Evolutionary conservation across 2,113 vertebrate species (phyloP).

Genomic region (Lutjanus erythropterus): DNA sequence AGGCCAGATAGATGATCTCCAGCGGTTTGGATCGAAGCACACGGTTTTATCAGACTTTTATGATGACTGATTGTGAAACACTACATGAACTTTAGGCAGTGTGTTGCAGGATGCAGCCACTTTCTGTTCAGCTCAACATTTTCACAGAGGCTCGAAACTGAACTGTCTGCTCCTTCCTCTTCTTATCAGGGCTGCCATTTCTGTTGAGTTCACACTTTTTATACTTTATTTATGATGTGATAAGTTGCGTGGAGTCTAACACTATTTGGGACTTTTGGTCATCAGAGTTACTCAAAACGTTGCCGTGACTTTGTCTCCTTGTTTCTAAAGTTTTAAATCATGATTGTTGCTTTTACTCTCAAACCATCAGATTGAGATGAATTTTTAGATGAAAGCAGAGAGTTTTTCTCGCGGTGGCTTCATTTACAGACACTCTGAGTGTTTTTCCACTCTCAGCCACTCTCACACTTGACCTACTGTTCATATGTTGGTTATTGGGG

Average conservation of each 20-base stretch:
- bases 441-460: neutral
- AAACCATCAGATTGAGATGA: neutral
- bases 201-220: neutral
- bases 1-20: neutral
- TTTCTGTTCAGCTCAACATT: slow-evolving; percentile 1
- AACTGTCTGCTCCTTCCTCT: neutral
- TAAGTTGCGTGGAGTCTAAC: neutral
- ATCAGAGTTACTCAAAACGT: neutral
- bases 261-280: neutral
- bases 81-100: slow-evolving; percentile 2
- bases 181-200: neutral
- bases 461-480: slow-evolving; percentile 18
- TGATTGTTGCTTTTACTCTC: neutral
- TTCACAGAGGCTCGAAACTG: neutral
- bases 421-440: neutral
- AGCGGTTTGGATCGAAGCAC: neutral
- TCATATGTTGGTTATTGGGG: neutral
- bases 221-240: neutral
- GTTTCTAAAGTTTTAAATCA: neutral
- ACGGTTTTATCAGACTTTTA: too few species aligned
- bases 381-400: neutral
- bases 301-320: neutral
- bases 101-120: neutral
- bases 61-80: slow-evolving; percentile 13
- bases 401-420: neutral